These are phyloP conservation scores for Trichogramma dendrolimi DNA, from an alignment of 2,888 invertebrate species.

Conservation along the genomic window DNA sequence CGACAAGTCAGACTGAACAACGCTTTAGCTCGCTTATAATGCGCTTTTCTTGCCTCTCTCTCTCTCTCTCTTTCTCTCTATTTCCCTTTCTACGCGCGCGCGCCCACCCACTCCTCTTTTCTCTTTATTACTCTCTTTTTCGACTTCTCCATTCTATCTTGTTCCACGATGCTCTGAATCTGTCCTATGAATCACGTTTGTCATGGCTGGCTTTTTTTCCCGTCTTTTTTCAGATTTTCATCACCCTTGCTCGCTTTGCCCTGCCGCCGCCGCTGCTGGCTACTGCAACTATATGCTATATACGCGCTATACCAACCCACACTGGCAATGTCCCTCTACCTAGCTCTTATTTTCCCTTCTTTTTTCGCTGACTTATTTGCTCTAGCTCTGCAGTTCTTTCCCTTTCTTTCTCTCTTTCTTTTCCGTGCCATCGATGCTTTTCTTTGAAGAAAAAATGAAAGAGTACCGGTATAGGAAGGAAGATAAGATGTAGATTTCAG, in stretches of 20 bases:
- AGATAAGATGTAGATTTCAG: neutral
- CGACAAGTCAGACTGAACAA: neutral
- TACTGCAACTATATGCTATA: neutral
- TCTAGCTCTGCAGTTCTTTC: neutral
- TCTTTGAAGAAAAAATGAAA: too few relatives aligned
- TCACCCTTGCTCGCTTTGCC: slow-evolving; percentile 14
- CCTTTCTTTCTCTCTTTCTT: neutral
- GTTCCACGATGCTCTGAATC: neutral
- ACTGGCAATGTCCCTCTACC: neutral
- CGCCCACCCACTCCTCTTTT: neutral
- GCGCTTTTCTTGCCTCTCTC: slow-evolving; percentile 13
- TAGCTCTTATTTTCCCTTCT: neutral
- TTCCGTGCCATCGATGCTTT: neutral
- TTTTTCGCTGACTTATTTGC: neutral
- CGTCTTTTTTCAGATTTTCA: slow-evolving; percentile 7
- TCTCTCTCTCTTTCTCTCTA: slow-evolving; percentile 10
- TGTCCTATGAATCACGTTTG: slow-evolving; percentile 20
- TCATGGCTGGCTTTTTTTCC: slow-evolving; percentile 8
- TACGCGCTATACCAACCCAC: too few relatives aligned
- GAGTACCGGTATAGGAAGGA: too few relatives aligned
- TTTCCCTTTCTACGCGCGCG: slow-evolving; percentile 6
- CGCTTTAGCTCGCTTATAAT: slow-evolving; percentile 13
- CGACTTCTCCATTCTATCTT: too few relatives aligned
- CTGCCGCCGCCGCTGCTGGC: neutral
- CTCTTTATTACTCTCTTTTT: neutral